Conservation (phyloP, 2,888 invertebrate genomes). For the Platycheirus rosarum region DNA sequence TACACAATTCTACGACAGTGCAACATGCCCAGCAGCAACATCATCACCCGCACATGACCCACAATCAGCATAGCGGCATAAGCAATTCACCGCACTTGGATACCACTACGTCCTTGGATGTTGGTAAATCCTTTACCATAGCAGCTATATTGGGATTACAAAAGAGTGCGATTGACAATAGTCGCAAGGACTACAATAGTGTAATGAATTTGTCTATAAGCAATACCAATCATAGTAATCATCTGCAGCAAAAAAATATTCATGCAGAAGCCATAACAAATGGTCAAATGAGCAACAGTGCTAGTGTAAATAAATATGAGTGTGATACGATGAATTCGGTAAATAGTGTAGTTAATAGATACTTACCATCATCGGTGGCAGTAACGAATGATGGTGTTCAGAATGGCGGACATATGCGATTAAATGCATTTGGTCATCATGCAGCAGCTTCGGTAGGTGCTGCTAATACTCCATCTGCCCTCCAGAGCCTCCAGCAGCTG, state of each 20-base stretch:
- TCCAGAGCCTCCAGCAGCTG: constrained; percentile 82
- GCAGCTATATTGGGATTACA: constrained; percentile 93
- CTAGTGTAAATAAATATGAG: constrained; percentile 80
- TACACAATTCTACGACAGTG: constrained; percentile 79
- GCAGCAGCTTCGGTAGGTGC: constrained; percentile 77
- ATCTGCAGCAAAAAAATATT: constrained; percentile 44
- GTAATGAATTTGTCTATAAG: constrained; percentile 82
- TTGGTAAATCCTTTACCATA: constrained; percentile 92
- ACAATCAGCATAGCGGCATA: constrained; percentile 58
- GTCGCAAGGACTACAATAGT: constrained; percentile 81
- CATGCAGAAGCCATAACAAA: constrained; percentile 18
- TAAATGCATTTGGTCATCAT: constrained; percentile 75
- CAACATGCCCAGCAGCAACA: constrained; percentile 67
- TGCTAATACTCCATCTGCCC: constrained; percentile 79
- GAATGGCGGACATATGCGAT: constrained; percentile 68
- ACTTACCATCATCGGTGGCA: constrained; percentile 65
- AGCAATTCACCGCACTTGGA: constrained; percentile 65
- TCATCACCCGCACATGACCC: constrained; percentile 60
- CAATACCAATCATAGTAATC: constrained; percentile 71
- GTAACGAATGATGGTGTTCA: constrained; percentile 68
- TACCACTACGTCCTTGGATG: constrained; percentile 81
- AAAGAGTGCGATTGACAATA: constrained; percentile 80
- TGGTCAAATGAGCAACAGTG: constrained; percentile 41
- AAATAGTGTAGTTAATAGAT: constrained; percentile 74
- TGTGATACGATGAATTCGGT: constrained; percentile 79